Conservation (phyloP, 2,113 vertebrate genomes). For the rat (Rattus norvegicus) region DNA sequence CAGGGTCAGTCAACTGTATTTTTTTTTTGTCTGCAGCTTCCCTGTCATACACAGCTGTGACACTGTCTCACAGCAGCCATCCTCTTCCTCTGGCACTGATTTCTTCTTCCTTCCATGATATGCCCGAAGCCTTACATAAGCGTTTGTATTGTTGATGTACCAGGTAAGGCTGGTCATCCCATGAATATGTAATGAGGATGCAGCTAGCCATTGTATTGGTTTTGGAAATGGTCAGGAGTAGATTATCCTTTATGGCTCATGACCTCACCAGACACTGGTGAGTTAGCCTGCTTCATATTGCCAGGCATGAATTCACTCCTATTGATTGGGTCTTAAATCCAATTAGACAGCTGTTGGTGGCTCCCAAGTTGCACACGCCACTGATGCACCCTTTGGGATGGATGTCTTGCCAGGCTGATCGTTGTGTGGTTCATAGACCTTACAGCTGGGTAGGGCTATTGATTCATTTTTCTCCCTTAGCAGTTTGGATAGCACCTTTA, state of each 20-base stretch:
- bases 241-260: neutral
- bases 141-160: neutral
- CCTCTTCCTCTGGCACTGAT: neutral
- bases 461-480: neutral
- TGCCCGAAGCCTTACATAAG: neutral
- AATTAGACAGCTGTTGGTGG: neutral
- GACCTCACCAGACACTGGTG: neutral
- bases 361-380: neutral
- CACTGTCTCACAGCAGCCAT: neutral
- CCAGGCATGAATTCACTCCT: neutral
- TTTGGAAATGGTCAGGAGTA: neutral
- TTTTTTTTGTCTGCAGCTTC: neutral
- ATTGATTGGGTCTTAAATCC: neutral
- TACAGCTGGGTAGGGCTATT: neutral
- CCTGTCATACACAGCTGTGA: too few relatives aligned
- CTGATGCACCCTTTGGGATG: neutral
- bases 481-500: neutral
- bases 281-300: neutral
- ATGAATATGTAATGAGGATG: too few relatives aligned
- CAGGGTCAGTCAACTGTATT: too few relatives aligned
- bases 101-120: neutral
- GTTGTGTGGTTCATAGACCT: neutral
- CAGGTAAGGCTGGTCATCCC: neutral
- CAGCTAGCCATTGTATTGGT: neutral
- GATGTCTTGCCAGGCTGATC: neutral